phyloP scores from a whole-genome alignment of 2,113 vertebrate genomes.

The Ceyx margarethae region DNA sequence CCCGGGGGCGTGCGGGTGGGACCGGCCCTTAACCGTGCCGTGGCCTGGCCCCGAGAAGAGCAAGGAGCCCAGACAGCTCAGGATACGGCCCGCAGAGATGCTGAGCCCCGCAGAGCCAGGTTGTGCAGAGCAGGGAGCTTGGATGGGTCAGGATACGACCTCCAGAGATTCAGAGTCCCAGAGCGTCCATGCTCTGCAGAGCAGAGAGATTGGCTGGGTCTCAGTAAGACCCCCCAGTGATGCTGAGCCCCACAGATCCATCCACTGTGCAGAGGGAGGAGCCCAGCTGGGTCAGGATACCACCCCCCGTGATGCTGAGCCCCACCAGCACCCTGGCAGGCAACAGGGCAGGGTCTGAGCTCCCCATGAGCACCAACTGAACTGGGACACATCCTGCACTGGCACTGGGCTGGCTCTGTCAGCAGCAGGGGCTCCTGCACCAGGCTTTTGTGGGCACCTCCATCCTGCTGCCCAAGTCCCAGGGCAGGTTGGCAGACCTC shows the following conservation, averaged over 20 bases:
- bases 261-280: not conserved
- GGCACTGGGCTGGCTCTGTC: fast-evolving
- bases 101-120: not conserved
- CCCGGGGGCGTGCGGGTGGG: slow-evolving; percentile 38
- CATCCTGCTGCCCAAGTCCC: fast-evolving
- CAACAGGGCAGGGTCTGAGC: not conserved
- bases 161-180: not conserved
- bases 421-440: not conserved
- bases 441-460: fast-evolving
- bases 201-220: not conserved
- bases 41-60: not conserved
- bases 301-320: not conserved
- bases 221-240: not conserved
- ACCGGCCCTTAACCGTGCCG: slow-evolving; percentile 22
- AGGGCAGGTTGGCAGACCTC: too few species aligned
- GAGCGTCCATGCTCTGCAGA: not conserved
- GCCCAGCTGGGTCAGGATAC: not conserved
- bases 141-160: not conserved
- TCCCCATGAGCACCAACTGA: not conserved
- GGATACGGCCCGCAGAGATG: fast-evolving
- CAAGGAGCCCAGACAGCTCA: not conserved
- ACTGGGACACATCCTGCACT: not conserved
- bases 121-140: fast-evolving
- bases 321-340: not conserved
- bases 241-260: not conserved